Conservation (phyloP, 2,113 vertebrate genomes). For the Colinus virginianus region DNA sequence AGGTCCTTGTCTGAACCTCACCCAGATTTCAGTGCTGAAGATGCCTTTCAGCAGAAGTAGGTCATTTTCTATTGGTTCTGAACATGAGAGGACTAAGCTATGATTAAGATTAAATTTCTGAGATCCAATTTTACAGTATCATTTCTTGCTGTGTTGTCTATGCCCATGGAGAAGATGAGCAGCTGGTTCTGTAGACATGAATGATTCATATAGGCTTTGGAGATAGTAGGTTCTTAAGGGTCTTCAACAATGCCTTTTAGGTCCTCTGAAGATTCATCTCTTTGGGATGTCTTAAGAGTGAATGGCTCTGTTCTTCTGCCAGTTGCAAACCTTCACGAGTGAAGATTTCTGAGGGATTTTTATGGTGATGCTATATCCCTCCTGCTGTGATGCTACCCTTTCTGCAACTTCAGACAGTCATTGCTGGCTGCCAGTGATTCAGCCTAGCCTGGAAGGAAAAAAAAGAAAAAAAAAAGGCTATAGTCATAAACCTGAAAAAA, state of each 20-base stretch:
- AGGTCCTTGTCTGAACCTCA: not conserved
- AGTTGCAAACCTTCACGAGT: not conserved
- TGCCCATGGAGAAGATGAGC: not conserved
- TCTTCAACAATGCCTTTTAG: not conserved
- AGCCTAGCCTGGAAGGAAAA: not conserved
- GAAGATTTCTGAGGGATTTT: not conserved
- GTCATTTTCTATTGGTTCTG: not conserved
- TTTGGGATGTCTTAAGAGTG: not conserved
- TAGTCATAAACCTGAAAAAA: not conserved
- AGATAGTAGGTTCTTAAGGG: not conserved
- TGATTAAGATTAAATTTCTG: slow-evolving; percentile 1
- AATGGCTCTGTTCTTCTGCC: not conserved
- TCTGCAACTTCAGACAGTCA: not conserved
- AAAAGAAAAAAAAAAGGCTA: not conserved
- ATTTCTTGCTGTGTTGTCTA: not conserved
- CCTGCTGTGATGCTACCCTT: not conserved
- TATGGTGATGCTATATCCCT: not conserved
- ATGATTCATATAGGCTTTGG: not conserved
- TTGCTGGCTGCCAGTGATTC: not conserved
- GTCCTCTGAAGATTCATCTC: not conserved
- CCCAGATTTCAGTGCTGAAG: not conserved
- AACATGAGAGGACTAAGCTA: not conserved
- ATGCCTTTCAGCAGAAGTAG: not conserved
- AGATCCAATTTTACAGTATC: not conserved
- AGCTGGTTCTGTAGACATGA: not conserved